These are phyloP conservation scores for Caloenas nicobarica DNA, from an alignment of 2,113 vertebrate species.

Conservation along the genomic window DNA sequence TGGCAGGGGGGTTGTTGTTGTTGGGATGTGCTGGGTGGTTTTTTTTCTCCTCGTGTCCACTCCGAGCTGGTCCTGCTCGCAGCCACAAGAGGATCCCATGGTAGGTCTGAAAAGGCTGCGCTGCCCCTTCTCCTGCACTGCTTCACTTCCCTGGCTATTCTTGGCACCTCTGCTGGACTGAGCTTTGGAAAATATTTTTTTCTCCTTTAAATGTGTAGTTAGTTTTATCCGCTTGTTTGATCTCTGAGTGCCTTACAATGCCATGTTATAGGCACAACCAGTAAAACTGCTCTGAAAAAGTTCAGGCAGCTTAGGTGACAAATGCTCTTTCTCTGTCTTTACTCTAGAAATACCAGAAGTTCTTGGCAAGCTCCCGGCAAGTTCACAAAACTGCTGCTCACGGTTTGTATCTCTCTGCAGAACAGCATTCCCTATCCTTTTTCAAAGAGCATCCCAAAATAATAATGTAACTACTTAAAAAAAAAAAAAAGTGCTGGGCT, in stretches of 20 bases:
- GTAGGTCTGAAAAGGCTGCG: not conserved
- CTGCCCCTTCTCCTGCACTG: not conserved
- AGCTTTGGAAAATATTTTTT: not conserved
- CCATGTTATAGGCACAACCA: not conserved
- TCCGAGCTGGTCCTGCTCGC: not conserved
- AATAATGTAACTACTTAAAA: not conserved
- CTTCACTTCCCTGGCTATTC: not conserved
- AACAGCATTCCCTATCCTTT: not conserved
- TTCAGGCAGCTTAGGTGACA: not conserved
- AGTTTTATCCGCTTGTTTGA: not conserved
- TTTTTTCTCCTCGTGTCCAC: not conserved
- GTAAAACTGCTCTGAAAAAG: not conserved
- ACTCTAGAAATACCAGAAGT: slow-evolving; percentile 55
- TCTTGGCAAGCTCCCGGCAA: slow-evolving; percentile 58
- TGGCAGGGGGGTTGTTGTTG: not conserved
- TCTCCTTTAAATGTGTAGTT: not conserved
- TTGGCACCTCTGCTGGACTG: not conserved
- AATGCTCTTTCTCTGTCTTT: not conserved
- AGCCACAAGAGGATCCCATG: not conserved
- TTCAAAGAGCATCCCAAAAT: not conserved
- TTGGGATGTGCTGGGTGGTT: not conserved
- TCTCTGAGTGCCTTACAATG: not conserved
- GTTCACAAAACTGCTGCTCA: slow-evolving; percentile 77
- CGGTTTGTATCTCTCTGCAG: slow-evolving; percentile 67
- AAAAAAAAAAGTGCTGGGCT: not conserved